phyloP scores from a whole-genome alignment of 2,797 vertebrate species.

The Taeniopygia guttata region DNA sequence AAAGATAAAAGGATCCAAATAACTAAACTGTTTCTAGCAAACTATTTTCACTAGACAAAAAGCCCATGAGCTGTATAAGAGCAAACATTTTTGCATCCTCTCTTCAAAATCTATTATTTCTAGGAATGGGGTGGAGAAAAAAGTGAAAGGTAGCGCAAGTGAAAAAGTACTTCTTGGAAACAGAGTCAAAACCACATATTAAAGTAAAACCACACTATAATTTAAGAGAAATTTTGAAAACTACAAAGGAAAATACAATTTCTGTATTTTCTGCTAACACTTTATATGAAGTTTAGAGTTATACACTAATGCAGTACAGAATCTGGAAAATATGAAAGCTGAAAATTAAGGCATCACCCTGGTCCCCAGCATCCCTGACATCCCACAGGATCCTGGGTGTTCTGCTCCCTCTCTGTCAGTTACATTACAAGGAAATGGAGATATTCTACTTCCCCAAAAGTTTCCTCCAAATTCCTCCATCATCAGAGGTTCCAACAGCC shows the following conservation, averaged over 20 bases:
- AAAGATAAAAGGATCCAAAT: neutral
- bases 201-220: neutral
- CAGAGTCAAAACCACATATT: neutral
- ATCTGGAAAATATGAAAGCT: neutral
- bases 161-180: neutral
- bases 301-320: neutral
- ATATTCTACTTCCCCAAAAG: neutral
- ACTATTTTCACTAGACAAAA: neutral
- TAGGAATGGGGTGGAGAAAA: neutral
- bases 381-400: neutral
- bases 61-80: rapidly evolving
- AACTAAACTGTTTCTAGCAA: neutral
- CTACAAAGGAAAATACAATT: rapidly evolving
- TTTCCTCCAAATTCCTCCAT: neutral
- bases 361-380: neutral
- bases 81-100: neutral
- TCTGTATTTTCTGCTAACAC: neutral
- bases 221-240: neutral
- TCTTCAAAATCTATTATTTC: neutral
- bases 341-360: neutral
- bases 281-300: neutral
- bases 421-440: neutral
- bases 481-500: neutral
- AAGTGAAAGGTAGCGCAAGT: neutral
- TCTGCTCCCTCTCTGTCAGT: neutral